A percentile compares a stretch with the other conserved stretches of the same genome.
phyloP scores from a whole-genome alignment of 2,888 invertebrate genomes.

The Torymus aiolomorphi region DNA sequence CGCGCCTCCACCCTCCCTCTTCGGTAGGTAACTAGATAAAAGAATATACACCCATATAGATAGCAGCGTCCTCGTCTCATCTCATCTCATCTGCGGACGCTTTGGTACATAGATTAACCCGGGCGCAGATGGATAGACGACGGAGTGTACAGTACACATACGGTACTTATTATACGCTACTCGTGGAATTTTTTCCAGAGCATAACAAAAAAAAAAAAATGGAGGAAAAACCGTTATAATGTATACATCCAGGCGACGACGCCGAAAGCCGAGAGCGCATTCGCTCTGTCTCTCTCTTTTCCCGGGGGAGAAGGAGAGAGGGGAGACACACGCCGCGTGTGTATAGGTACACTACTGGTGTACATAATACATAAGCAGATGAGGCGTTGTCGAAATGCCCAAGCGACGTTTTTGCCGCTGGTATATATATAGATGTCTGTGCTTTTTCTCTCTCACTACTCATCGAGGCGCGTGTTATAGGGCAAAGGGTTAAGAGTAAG shows the following conservation, averaged over 20 bases:
- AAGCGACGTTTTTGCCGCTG: background rate
- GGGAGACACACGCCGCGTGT: constrained; percentile 6
- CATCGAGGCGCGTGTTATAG: background rate
- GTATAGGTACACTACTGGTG: constrained; percentile 24
- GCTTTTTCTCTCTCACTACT: no score
- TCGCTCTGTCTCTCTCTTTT: constrained; percentile 39
- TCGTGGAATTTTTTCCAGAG: constrained; percentile 10
- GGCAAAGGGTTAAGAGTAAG: no score
- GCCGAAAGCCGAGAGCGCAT: background rate
- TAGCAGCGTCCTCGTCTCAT: no score
- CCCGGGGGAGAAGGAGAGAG: constrained; percentile 21
- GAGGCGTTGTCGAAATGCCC: constrained; percentile 38
- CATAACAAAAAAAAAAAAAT: background rate
- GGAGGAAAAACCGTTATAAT: constrained; percentile 46
- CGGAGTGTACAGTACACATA: background rate
- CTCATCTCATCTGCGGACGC: no score
- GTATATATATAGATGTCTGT: background rate
- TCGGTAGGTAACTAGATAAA: no score
- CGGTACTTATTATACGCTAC: background rate
- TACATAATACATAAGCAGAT: constrained; percentile 47
- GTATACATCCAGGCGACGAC: constrained; percentile 38
- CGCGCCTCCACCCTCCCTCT: no score
- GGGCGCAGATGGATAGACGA: background rate
- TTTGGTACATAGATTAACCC: background rate
- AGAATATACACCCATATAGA: no score